A percentile compares a stretch with the other conserved stretches of the same genome.
Conservation (phyloP, 2,797 vertebrate genomes). For the Scarus forsteni region DNA sequence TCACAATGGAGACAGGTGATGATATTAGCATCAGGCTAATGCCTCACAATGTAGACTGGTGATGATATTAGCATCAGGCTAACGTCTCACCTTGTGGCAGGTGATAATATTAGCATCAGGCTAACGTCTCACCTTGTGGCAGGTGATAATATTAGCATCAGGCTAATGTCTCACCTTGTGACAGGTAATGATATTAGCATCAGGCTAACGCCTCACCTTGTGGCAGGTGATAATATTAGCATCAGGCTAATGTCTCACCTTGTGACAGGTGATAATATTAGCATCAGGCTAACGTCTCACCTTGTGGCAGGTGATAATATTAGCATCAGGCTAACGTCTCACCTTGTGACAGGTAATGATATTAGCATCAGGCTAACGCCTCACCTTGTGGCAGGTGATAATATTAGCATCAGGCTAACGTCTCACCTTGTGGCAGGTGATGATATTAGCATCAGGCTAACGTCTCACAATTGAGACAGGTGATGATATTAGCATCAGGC, state of each 20-base stretch:
- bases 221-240: constrained; percentile 38
- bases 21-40: constrained; percentile 1
- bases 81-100: constrained; percentile 65
- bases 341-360: constrained; percentile 60
- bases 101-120: constrained; percentile 1
- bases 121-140: constrained; percentile 63
- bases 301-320: constrained; percentile 52
- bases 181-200: constrained; percentile 30
- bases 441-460: constrained; percentile 1
- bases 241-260: constrained; percentile 47
- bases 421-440: constrained; percentile 69
- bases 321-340: constrained; percentile 34
- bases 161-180: constrained; percentile 59
- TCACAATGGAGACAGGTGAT: too few relatives aligned
- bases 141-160: constrained; percentile 13
- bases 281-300: constrained; percentile 45
- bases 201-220: constrained; percentile 56
- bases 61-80: not conserved
- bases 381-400: constrained; percentile 68
- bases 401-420: constrained; percentile 1
- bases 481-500: constrained; percentile 1
- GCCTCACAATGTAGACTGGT: too few relatives aligned
- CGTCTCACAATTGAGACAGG: too few relatives aligned
- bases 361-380: constrained; percentile 8
- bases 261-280: constrained; percentile 50